These are phyloP conservation scores for Platycnemis pennipes DNA, from an alignment of 2,888 invertebrate species.

Conservation along the genomic window DNA sequence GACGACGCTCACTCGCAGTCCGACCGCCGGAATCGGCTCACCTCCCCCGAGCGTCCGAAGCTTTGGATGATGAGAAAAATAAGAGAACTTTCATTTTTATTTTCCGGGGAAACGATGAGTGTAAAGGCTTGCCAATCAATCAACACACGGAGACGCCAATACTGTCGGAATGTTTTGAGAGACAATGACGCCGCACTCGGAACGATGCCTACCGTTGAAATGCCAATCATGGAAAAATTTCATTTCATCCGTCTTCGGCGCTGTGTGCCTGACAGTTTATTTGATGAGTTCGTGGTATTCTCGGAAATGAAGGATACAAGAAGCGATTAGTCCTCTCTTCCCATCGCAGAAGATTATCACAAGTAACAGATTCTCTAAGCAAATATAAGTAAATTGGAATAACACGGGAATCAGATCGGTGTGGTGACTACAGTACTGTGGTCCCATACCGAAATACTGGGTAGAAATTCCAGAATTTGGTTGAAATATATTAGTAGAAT, in stretches of 20 bases:
- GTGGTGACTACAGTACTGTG: no score
- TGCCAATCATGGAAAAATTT: not conserved
- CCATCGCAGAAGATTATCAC: not conserved
- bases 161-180: not conserved
- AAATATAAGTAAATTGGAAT: no score
- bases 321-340: not conserved
- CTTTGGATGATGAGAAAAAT: not conserved
- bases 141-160: not conserved
- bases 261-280: not conserved
- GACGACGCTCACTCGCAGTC: not conserved
- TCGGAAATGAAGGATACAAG: not conserved
- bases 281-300: not conserved
- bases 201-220: not conserved
- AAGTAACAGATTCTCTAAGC: no score
- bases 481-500: no score
- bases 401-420: no score
- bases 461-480: no score
- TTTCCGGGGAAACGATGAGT: not conserved
- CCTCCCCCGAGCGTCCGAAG: not conserved
- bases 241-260: not conserved
- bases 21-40: not conserved
- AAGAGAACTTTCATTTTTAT: no score
- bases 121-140: conserved; percentile 3
- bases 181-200: not conserved
- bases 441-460: no score